Evolutionary conservation across 2,113 vertebrate species (phyloP).

Genomic region (Psittacula cyanocephala): DNA sequence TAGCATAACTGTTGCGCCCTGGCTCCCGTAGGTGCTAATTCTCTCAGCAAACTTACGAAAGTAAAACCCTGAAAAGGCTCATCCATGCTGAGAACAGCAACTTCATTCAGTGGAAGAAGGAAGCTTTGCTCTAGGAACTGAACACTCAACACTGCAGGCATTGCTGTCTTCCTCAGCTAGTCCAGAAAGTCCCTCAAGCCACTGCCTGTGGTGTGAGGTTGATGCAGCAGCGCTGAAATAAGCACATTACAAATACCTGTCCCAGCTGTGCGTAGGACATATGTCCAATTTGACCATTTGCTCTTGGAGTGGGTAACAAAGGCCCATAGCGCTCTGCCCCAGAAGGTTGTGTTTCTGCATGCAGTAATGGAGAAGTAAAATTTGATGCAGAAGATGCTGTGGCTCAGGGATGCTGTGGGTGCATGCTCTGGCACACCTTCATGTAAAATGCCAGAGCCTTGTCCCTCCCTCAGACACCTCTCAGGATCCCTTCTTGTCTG

Average conservation of each 20-base stretch:
- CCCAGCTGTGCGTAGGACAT: not conserved
- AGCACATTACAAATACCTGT: not conserved
- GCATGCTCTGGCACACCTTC: not conserved
- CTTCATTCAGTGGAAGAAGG: constrained; percentile 39
- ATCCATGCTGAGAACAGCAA: constrained; percentile 61
- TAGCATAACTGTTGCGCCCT: not conserved
- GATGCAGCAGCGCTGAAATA: not conserved
- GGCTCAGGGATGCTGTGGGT: not conserved
- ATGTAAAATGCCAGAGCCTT: not conserved
- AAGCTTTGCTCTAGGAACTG: not conserved
- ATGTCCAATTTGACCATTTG: not conserved
- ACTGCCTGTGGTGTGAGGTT: not conserved
- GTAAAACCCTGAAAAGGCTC: constrained; percentile 61
- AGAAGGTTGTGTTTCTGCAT: not conserved
- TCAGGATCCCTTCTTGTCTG: not conserved
- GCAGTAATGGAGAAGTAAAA: not conserved
- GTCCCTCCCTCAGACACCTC: not conserved
- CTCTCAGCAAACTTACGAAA: constrained; percentile 64
- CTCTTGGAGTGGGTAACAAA: not conserved
- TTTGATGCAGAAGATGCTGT: not conserved
- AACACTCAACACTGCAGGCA: not conserved
- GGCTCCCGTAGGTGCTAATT: constrained; percentile 49
- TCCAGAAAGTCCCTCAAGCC: not conserved
- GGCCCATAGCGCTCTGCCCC: not conserved
- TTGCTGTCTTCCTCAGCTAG: not conserved